A percentile compares a stretch with the other conserved stretches of the same genome.
Evolutionary conservation across 2,797 vertebrate genomes (phyloP).

Genomic region (Hypotaenidia okinawae): DNA sequence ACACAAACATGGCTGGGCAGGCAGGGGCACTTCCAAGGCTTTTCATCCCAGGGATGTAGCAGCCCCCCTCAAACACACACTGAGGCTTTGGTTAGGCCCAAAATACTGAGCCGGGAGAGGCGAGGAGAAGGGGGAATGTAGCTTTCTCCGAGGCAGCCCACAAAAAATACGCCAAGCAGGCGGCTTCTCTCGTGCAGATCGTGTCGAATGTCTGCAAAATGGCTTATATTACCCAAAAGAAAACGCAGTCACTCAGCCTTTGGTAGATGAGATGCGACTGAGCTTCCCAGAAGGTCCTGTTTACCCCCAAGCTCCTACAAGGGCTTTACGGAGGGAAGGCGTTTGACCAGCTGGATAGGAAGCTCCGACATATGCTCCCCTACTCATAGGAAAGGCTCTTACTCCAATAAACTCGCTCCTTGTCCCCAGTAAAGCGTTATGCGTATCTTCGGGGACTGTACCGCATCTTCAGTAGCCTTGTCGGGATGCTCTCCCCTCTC

Average conservation of each 20-base stretch:
- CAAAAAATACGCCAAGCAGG: neutral
- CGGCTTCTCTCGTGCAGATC: fast-evolving
- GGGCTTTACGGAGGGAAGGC: neutral
- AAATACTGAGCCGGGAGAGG: neutral
- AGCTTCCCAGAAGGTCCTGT: neutral
- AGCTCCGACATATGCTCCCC: fast-evolving
- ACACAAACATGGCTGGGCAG: neutral
- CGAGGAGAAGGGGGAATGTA: neutral
- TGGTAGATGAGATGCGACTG: neutral
- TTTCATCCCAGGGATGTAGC: neutral
- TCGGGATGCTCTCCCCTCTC: neutral
- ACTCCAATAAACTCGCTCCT: neutral
- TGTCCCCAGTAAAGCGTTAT: neutral
- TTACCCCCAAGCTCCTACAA: neutral
- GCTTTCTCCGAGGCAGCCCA: neutral
- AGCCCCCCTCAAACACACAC: neutral
- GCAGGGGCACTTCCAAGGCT: neutral
- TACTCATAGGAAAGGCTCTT: neutral
- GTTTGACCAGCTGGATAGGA: neutral
- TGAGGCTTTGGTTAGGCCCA: neutral
- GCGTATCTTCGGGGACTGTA: fast-evolving
- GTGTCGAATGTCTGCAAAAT: neutral
- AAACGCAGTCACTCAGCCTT: neutral
- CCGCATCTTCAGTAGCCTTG: neutral
- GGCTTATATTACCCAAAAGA: neutral